Evolutionary conservation across 2,797 vertebrate genomes (phyloP).

Genomic region (Mormyrops boulengeri): DNA sequence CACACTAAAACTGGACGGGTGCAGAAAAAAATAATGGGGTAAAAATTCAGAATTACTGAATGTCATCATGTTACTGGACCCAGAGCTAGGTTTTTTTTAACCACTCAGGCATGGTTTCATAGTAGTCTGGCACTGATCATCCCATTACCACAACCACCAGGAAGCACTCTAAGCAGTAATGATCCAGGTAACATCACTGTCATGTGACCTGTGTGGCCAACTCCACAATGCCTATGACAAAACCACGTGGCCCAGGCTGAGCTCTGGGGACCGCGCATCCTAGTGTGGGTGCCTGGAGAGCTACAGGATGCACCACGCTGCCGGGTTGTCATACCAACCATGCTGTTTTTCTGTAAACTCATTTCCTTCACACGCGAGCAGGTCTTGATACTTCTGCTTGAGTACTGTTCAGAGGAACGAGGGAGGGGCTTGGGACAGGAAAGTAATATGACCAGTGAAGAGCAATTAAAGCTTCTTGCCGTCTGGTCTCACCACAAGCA

Average conservation of each 20-base stretch:
- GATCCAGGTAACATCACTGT: neutral
- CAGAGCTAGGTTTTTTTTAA: neutral
- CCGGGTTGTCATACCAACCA: neutral
- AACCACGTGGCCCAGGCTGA: neutral
- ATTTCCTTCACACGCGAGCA: neutral
- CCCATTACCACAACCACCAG: neutral
- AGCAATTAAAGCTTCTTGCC: neutral
- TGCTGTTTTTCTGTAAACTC: slow-evolving; percentile 1
- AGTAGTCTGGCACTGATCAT: neutral
- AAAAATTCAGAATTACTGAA: neutral
- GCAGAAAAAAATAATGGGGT: neutral
- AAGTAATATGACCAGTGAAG: neutral
- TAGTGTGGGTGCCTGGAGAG: neutral
- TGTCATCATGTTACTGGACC: neutral
- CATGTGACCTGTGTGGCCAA: neutral
- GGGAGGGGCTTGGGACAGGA: neutral
- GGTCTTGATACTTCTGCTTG: neutral
- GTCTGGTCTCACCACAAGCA: neutral
- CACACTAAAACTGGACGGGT: neutral
- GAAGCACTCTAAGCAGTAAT: neutral
- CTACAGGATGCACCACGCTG: neutral
- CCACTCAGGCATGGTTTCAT: neutral
- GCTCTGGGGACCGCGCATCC: neutral
- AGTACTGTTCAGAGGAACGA: neutral
- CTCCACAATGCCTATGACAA: neutral